Percentiles rank a stretch among this genome's conserved stretches.
Conservation (phyloP, 1,140 invertebrate genomes). For the Anastrepha obliqua region DNA sequence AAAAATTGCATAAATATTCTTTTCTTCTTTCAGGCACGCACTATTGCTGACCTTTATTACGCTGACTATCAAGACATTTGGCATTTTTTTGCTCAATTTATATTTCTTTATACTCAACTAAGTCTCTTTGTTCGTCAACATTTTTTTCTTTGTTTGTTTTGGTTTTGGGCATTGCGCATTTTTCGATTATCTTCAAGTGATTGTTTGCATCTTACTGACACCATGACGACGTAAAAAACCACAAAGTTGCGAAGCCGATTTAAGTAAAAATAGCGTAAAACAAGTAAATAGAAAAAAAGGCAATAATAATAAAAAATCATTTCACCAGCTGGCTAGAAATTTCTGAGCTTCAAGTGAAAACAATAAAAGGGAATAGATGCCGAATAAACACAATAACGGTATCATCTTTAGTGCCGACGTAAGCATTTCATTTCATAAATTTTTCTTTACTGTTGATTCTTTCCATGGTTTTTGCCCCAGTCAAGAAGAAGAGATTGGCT, state of each 20-base stretch:
- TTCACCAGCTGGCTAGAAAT: neutral
- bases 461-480: neutral
- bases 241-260: neutral
- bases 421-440: conserved; percentile 7
- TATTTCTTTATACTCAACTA: neutral
- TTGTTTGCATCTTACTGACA: neutral
- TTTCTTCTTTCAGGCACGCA: neutral
- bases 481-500: no score
- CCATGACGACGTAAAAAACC: neutral
- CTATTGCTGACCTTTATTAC: conserved; percentile 10
- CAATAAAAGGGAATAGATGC: neutral
- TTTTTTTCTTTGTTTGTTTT: neutral
- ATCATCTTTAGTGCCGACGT: conserved; percentile 3
- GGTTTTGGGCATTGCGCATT: neutral
- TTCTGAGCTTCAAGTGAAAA: neutral
- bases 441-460: neutral
- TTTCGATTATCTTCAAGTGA: neutral
- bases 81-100: neutral
- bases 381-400: conserved; percentile 17
- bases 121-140: neutral
- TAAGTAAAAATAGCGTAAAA: neutral
- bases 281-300: neutral
- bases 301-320: neutral
- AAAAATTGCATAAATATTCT: neutral
- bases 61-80: neutral